Conservation (phyloP, 2,888 invertebrate genomes). For the Fragum sueziense region DNA sequence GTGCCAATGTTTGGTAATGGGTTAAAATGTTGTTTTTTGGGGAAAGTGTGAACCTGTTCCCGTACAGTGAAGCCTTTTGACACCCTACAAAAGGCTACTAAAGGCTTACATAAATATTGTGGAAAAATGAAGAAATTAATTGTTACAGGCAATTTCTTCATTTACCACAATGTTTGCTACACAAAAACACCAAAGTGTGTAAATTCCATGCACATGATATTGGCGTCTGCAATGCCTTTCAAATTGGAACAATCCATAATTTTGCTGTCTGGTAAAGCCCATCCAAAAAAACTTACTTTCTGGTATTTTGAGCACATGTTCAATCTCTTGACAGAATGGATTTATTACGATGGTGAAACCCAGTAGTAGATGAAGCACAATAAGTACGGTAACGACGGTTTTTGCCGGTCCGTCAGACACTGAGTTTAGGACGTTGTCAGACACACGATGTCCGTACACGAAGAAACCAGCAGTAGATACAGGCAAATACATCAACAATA, state of each 20-base stretch:
- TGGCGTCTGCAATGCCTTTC: no score
- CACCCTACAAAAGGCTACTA: no score
- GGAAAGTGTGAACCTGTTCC: no score
- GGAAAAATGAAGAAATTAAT: no score
- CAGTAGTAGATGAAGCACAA: constrained; percentile 87
- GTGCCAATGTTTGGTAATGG: no score
- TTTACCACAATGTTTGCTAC: no score
- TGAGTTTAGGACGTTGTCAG: constrained; percentile 90
- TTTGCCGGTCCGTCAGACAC: constrained; percentile 85
- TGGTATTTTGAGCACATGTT: constrained; percentile 89
- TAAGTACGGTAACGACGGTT: constrained; percentile 85
- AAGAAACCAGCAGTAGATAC: constrained; percentile 87
- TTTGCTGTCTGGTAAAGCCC: not conserved
- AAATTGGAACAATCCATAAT: no score
- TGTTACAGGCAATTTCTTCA: no score
- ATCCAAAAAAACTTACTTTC: constrained; percentile 88
- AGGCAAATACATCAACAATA: constrained; percentile 87
- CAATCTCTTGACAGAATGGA: constrained; percentile 90
- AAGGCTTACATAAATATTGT: no score
- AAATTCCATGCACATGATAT: no score
- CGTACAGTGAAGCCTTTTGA: no score
- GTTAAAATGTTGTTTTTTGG: not conserved
- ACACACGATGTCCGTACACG: constrained; percentile 87
- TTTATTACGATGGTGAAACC: constrained; percentile 89
- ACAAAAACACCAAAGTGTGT: no score